Evolutionary conservation across 2,888 invertebrate species (phyloP).

Genomic region (Pseudococcus longispinus): DNA sequence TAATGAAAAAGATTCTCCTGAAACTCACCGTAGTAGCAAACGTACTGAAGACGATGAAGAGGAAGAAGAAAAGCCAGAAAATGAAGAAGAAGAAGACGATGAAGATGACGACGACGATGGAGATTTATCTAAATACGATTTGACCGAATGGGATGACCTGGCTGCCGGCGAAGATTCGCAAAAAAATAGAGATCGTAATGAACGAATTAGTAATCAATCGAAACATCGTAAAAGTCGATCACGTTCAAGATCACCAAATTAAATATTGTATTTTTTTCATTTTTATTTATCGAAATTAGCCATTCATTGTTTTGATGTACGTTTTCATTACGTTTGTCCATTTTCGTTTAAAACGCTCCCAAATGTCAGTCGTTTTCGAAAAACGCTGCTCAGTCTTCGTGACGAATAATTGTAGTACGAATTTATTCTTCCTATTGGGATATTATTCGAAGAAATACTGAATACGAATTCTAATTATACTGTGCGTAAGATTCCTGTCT

Average conservation of each 20-base stretch:
- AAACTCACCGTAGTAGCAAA: constrained; percentile 62
- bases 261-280: constrained; percentile 2
- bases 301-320: not conserved
- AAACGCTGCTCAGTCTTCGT: not conserved
- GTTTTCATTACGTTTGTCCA: not conserved
- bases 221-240: constrained; percentile 56
- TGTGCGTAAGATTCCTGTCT: not conserved
- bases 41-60: constrained; percentile 61
- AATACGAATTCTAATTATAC: not conserved
- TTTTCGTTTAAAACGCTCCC: not conserved
- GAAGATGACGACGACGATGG: constrained; percentile 71
- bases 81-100: constrained; percentile 63
- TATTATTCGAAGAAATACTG: not conserved
- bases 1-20: constrained; percentile 25
- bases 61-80: constrained; percentile 57
- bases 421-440: not conserved
- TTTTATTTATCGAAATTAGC: not conserved
- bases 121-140: constrained; percentile 79
- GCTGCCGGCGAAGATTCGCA: constrained; percentile 58
- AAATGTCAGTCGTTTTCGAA: not conserved
- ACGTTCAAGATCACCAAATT: constrained; percentile 58
- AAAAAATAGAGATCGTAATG: constrained; percentile 29
- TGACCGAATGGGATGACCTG: constrained; percentile 69
- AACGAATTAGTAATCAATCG: constrained; percentile 7
- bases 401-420: not conserved